Base-by-base conservation (phyloP, 2,888 invertebrate genomes). In the Ypsolopha sequella region DNA sequence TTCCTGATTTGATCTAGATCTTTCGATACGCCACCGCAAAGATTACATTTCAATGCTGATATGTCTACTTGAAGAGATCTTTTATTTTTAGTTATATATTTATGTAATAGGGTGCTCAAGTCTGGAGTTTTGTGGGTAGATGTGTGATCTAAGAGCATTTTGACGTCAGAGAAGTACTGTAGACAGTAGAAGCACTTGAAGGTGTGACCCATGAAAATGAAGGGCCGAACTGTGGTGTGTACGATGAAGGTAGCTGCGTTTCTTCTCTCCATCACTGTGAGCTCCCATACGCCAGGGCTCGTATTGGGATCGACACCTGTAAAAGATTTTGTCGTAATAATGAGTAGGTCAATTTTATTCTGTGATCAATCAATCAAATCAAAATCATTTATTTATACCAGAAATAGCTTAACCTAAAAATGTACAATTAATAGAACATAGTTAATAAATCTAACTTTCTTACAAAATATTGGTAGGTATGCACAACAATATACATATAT, bases 101-200 rank as follows among this genome's bases (percentile, higher is more conserved):
- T 71, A 2, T 65, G 55, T 24, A 71, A 53, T 6, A 75, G 65
- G 0, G 44, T 48, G 1, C 63, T 55, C 6, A 63, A 51, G 7
- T 55, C 63, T 0, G 54, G 53, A 0, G 65, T 47, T 34, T 58
- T 52, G 45, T 79, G 78, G 0, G 58, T 58, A 0, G 52, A 36
- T 0, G 72, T 72, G 52, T 78, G 79, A 9, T 68, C 55, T n/a
- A 73, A 48, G 34, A 78, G 54, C 0, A 53, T 36, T 0, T 54
- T 34, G 0, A 64, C 36, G 6, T 78, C 74, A 0, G 68, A 64
- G 51, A 66, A 58, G 50, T 75, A 71, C 48, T 73, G 61, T 6
- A 53, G 51, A 54, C 79, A 79, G 53, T 59, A 78, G 53, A 79
- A 79, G 53, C 78, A 78, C 61, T 70, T 74, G 49, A 75, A 77